Conservation (phyloP, 2,113 vertebrate species). For the Setophaga kirtlandii region DNA sequence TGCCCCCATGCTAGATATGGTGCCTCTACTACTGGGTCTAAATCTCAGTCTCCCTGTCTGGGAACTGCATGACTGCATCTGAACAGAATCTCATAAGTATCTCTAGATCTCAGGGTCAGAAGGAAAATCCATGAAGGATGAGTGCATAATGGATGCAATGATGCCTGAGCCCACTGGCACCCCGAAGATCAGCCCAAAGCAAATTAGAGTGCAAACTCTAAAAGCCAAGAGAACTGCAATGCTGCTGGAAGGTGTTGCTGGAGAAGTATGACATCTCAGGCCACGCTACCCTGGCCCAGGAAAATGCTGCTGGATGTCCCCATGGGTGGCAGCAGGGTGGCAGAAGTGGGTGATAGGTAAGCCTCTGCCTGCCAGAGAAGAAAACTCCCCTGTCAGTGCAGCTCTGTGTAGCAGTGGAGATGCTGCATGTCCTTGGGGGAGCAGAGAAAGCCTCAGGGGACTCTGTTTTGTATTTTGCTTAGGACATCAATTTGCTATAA, state of each 20-base stretch:
- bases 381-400: neutral
- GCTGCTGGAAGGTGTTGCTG: neutral
- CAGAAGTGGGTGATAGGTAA: neutral
- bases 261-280: neutral
- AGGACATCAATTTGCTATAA: neutral
- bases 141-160: neutral
- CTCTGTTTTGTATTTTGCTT: neutral
- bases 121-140: neutral
- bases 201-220: neutral
- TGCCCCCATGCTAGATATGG: neutral
- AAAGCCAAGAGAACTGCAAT: neutral
- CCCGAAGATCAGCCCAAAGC: neutral
- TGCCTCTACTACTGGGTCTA: neutral
- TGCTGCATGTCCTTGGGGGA: neutral
- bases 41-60: neutral
- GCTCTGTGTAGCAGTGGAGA: neutral
- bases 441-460: neutral
- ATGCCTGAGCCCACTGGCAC: neutral
- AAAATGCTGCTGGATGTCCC: neutral
- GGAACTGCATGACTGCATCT: neutral
- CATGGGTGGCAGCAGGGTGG: neutral
- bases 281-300: rapidly evolving
- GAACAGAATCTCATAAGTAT: neutral
- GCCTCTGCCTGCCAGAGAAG: neutral
- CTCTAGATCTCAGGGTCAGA: neutral